These are phyloP conservation scores for Lasioglossum vierecki DNA, from an alignment of 2,888 invertebrate species.

Conservation along the genomic window DNA sequence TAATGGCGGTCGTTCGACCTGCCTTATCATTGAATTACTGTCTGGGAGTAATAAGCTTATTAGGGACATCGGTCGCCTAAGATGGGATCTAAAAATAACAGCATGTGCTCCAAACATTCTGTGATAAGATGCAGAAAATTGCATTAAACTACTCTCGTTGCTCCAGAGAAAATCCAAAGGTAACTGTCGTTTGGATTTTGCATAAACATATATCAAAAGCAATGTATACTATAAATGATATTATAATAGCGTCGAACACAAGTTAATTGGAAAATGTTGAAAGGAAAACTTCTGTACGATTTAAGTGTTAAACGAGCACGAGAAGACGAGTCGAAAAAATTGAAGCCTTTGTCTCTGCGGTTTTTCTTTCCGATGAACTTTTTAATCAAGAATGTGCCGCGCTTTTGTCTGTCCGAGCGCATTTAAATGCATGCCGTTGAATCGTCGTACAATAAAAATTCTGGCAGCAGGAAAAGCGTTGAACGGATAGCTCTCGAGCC, in stretches of 20 bases:
- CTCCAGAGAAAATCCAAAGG: neutral
- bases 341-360: neutral
- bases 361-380: neutral
- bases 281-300: neutral
- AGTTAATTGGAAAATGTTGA: neutral
- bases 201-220: too few relatives aligned
- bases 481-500: slow-evolving; percentile 11
- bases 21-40: slow-evolving; percentile 21
- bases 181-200: neutral
- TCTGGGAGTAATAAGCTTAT: neutral
- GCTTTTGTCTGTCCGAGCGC: neutral
- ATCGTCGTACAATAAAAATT: slow-evolving; percentile 26
- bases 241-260: too few relatives aligned
- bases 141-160: neutral
- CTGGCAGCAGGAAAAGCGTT: neutral
- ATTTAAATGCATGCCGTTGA: slow-evolving; percentile 7
- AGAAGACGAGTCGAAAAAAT: neutral
- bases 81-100: neutral
- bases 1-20: slow-evolving; percentile 28
- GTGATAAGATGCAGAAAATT: neutral
- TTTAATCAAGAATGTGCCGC: neutral
- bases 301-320: neutral
- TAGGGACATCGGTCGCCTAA: neutral
- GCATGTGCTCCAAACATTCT: neutral
- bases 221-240: too few relatives aligned